phyloP scores from a whole-genome alignment of 2,888 invertebrate genomes.

The Nephrotoma appendiculata region DNA sequence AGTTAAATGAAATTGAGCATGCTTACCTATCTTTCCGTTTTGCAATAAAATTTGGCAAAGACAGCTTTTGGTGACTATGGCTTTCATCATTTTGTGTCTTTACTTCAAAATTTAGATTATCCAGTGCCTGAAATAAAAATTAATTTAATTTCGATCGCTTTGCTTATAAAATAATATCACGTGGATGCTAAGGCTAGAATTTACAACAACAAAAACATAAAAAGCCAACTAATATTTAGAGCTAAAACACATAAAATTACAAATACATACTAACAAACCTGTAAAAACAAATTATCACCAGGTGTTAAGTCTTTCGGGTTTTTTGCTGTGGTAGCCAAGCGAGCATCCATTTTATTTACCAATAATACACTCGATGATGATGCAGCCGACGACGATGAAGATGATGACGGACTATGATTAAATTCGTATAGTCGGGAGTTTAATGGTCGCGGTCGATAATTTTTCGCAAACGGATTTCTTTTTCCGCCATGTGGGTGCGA shows the following conservation, averaged over 20 bases:
- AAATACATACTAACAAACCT: background rate
- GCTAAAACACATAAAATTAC: background rate
- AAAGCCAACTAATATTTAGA: background rate
- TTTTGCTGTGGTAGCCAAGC: background rate
- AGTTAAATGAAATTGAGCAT: background rate
- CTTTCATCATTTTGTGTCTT: background rate
- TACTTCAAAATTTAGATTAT: constrained; percentile 1
- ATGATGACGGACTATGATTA: background rate
- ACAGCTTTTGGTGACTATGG: background rate
- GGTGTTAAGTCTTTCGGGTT: background rate
- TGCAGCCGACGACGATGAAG: background rate
- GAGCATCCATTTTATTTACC: background rate
- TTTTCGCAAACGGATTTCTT: background rate
- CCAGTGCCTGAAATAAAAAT: background rate
- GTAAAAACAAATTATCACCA: background rate
- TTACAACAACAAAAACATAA: background rate
- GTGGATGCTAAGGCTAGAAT: background rate
- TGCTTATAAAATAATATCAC: background rate
- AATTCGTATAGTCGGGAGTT: background rate
- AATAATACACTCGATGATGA: background rate
- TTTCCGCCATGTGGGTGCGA: background rate
- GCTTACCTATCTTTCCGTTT: constrained; percentile 4
- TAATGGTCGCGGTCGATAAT: background rate
- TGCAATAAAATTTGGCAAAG: background rate
- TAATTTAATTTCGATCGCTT: background rate